Evolutionary conservation across 2,888 invertebrate genomes (phyloP), one percentile per base, ranked within the genome.

Genomic region (Amphipyra berbera): DNA sequence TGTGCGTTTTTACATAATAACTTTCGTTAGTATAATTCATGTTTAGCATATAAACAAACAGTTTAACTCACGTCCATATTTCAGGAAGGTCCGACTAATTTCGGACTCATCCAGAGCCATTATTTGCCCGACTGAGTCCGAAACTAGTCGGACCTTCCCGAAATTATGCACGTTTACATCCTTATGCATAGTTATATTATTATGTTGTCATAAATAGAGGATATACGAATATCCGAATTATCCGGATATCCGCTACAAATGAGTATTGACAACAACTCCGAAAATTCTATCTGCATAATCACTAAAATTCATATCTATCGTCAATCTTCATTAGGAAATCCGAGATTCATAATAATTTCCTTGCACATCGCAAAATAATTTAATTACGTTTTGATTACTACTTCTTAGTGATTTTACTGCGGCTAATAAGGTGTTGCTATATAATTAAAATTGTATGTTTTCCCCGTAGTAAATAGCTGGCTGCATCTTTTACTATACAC

Each of bases 351-450:
- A 3, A 41, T 33, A 64, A 15, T 70, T 62, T 37, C 33, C 63
- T 62, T 38, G 49, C 35, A 70, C n/a, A 54, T 49, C 14, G 45
- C 14, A 27, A 21, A n/a, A 49, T 10, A 30, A n/a, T 46, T 49
- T 67, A 54, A 67, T 63, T 49, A 41, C 37, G 40, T 53, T 58
- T 72, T 53, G 38, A 72, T 72, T 53, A 58, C 66, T 13, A 21
- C n/a, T n/a, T n/a, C n/a, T n/a, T n/a, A n/a, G n/a, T n/a, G n/a
- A 27, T 37, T 49, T 35, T 1, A 15, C 40, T 47, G 21, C 21
- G 21, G 21, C 21, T 21, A 21, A 21, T 21, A 21, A 21, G 1
- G 21, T 5, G n/a, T 33, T 5, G 2, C 13, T n/a, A 13, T 46
- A 46, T 46, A 46, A 45, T 45, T 45, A n/a, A 41, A 41, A 14